phyloP scores from a whole-genome alignment of 2,888 invertebrate genomes.

The Sarcophaga caerulescens region DNA sequence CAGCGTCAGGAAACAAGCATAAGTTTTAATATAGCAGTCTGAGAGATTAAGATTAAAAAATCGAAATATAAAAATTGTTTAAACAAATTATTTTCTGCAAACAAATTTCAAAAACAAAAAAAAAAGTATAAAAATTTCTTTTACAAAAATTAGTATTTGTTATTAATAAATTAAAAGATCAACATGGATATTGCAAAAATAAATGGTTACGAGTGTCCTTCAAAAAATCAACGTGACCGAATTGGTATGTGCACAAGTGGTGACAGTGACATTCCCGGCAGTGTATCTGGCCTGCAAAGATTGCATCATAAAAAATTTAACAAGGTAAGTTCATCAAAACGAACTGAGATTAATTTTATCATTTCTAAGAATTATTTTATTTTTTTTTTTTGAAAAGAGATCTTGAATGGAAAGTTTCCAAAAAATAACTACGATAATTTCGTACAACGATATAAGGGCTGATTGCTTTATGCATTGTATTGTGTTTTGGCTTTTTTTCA shows the following conservation, averaged over 20 bases:
- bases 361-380: no score
- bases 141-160: background rate
- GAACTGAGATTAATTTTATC: background rate
- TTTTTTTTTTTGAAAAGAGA: background rate
- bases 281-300: constrained; percentile 76
- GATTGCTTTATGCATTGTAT: no score
- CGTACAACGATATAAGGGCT: background rate
- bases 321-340: constrained; percentile 76
- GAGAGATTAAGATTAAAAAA: constrained; percentile 22
- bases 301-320: constrained; percentile 76
- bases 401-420: background rate
- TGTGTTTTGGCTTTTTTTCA: no score
- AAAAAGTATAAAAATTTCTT: background rate
- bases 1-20: constrained; percentile 18
- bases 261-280: constrained; percentile 77
- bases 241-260: constrained; percentile 76
- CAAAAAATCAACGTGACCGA: constrained; percentile 74
- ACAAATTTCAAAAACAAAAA: background rate
- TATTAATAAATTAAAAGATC: background rate
- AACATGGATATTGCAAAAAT: background rate
- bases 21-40: background rate
- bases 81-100: background rate
- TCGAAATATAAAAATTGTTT: constrained; percentile 4
- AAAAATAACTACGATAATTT: background rate
- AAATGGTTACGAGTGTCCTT: constrained; percentile 13